Base-by-base conservation (phyloP, 1,140 invertebrate species). In the Nylanderia fulva region DNA sequence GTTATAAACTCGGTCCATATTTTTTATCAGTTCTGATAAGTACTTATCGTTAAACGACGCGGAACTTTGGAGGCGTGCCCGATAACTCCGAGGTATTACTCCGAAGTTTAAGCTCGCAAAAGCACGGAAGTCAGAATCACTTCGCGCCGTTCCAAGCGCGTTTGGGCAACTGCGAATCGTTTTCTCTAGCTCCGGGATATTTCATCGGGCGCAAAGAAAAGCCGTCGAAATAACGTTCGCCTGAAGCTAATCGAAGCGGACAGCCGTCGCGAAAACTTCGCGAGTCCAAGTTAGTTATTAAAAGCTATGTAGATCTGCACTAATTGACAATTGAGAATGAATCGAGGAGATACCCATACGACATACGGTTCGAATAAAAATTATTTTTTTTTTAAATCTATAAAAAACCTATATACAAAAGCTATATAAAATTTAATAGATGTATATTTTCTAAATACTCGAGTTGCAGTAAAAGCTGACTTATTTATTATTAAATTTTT, bases 11-110 rank as follows among this genome's bases (percentile, higher is more conserved):
- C 77, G 77, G 18, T 82, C 77, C 52, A 82, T 82, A 82, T 82
- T 82, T 82, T 82, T 82, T 82, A 82, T 82, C 77, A 82, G 77
- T 82, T 82, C 77, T 82, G 77, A 82, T 82, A 82, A 82, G 77
- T 69, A 82, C 77, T 82, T 82, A 82, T 72, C 77, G 77, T 82
- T 82, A 82, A 82, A 82, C 77, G 77, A 82, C 52, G 52, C 77
- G 77, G 66, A 82, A 82, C 66, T 82, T 82, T 82, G 77, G 77
- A 82, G 77, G 77, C 66, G 77, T 82, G 77, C 77, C 77, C 77
- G 66, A 82, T 82, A 82, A 82, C 77, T 82, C 66, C 66, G 66
- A 68, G 66, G 77, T 82, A 82, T 82, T 82, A 82, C 66, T 72
- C 66, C 77, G 77, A 82, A 82, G 77, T 82, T 82, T 82, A 82